Conservation (phyloP, 2,113 vertebrate species). For the Crocuta crocuta region DNA sequence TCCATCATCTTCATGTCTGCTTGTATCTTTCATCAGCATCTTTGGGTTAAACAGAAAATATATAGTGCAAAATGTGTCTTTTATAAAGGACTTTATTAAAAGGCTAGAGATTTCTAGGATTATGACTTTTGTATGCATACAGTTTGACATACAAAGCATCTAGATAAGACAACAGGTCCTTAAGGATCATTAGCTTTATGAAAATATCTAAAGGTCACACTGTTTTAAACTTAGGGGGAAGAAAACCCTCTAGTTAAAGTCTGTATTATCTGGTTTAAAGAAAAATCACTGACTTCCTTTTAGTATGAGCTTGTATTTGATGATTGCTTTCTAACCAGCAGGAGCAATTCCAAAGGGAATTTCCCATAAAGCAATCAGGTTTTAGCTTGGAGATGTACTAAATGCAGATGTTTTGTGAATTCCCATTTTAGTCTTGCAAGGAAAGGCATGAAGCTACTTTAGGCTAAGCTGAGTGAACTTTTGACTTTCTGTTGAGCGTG, state of each 20-base stretch:
- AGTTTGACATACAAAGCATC: background rate
- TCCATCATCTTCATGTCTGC: background rate
- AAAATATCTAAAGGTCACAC: slow-evolving; percentile 10
- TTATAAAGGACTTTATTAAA: background rate
- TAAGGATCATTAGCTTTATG: background rate
- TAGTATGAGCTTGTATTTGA: background rate
- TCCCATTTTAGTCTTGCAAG: slow-evolving; percentile 51
- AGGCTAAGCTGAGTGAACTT: slow-evolving; percentile 31
- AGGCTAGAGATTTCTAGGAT: background rate
- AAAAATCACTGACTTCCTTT: background rate
- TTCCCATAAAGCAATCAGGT: background rate
- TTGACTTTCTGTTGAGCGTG: slow-evolving; percentile 26
- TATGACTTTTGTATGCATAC: background rate
- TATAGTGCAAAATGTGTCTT: background rate
- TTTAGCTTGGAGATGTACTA: slow-evolving; percentile 55
- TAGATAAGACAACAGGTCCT: background rate
- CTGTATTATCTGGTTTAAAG: background rate
- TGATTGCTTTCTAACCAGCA: slow-evolving; percentile 13
- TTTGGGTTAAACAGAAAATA: background rate
- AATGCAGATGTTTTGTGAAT: slow-evolving; percentile 60
- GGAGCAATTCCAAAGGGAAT: background rate
- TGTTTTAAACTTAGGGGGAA: background rate
- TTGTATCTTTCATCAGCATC: background rate
- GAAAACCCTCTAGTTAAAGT: background rate
- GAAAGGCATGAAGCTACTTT: slow-evolving; percentile 6